Evolutionary conservation across 2,888 invertebrate species (phyloP), one percentile per base, ranked within the genome.

Genomic region (Pachymerium ferrugineum): DNA sequence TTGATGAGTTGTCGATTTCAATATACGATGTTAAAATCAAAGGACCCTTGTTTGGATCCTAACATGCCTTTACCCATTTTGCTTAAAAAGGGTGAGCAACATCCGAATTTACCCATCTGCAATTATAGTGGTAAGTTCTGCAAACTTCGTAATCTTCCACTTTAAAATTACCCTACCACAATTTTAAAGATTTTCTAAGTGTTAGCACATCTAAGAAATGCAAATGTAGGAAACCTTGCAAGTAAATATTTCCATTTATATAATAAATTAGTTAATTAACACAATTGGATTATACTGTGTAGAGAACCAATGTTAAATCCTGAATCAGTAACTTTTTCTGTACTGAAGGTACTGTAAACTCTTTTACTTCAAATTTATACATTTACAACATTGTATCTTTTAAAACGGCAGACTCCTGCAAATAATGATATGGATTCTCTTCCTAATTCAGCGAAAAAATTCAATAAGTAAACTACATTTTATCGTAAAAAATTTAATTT

Each of bases 341-440:
- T 31, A 30, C 16, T 69, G 28, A 69, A 69, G 69, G 69, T 69
- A n/a, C n/a, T n/a, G n/a, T n/a, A 29, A 68, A 67, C 14, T 67
- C 3, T n/a, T n/a, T 29, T 2, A 28, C 19, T 3, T 67, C 19
- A 3, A 3, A 67, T 67, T 10, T 14, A 3, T 8, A 38, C 3
- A 16, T n/a, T n/a, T 38, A 14, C 16, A 3, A 8, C 12, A 38
- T 38, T n/a, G n/a, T 38, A 14, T 4, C 16, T 38, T 38, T 12
- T 38, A 4, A 38, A 38, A n/a, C n/a, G 2, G 12, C 8, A 38
- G 38, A 38, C 38, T 38, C n/a, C n/a, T n/a, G 3, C 3, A 38
- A 38, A 38, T 6, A n/a, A 3, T 3, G 38, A 8, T n/a, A 4
- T 8, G 38, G 8, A 4, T 38, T n/a, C 38, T 8, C 38, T 38